phyloP scores from a whole-genome alignment of 2,113 vertebrate species.

The Xenopus tropicalis region UCB_Xtro_10.0 CM004446.2:124152501-124153000 shows the following conservation, averaged over 20 bases:
- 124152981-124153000: constrained; percentile 28
- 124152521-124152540: no score
- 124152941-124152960: not conserved
- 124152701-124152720: constrained; percentile 47
- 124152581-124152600: no score
- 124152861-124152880: rapidly evolving
- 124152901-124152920: not conserved
- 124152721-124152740: constrained; percentile 77
- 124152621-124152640: constrained; percentile 62
- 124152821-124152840: constrained; percentile 46
- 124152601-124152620: no score
- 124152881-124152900: not conserved
- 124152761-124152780: constrained; percentile 74
- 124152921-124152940: not conserved
- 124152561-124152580: no score
- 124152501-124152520: no score
- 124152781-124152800: constrained; percentile 69
- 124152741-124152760: constrained; percentile 72
- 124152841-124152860: not conserved
- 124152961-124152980: not conserved
- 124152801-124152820: constrained; percentile 25
- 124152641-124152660: constrained; percentile 75
- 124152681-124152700: constrained; percentile 85
- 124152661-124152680: constrained; percentile 93
- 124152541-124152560: no score